A percentile compares a stretch with the other conserved stretches of the same genome.
Evolutionary conservation across 2,888 invertebrate species (phyloP).

Genomic region (Glyphotaelius pellucidus): DNA sequence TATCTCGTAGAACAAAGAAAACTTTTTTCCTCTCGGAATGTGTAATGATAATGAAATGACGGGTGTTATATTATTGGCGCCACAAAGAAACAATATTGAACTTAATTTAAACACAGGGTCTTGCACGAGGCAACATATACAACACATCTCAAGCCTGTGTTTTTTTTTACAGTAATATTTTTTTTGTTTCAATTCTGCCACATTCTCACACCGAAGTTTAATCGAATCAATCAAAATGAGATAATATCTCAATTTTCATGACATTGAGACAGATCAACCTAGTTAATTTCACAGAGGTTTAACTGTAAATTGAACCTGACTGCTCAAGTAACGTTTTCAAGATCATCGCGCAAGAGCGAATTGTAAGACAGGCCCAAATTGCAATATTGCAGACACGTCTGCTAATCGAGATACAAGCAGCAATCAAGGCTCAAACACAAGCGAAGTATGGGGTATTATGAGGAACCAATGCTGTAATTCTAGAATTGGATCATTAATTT

Average conservation of each 20-base stretch:
- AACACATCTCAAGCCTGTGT: neutral
- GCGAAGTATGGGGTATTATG: neutral
- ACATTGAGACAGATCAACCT: neutral
- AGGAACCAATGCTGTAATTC: no score
- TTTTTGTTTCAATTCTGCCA: neutral
- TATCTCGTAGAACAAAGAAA: neutral
- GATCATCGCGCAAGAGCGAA: neutral
- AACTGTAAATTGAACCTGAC: neutral
- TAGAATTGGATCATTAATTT: neutral
- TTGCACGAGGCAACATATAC: neutral
- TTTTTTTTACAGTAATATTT: neutral
- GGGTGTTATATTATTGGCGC: neutral
- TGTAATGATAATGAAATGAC: neutral
- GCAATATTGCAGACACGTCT: neutral
- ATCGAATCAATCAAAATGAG: no score
- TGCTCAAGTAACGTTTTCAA: neutral
- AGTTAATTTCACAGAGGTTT: neutral
- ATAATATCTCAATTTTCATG: neutral
- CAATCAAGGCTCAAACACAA: neutral
- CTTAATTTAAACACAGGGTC: neutral
- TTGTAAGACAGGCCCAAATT: neutral
- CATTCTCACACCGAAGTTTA: no score
- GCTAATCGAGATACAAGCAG: neutral
- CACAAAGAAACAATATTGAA: neutral
- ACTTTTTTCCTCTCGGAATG: neutral